Conservation (phyloP, 37 sponge, comb jelly and placozoan genomes). For the Haliclona indistincta region DNA sequence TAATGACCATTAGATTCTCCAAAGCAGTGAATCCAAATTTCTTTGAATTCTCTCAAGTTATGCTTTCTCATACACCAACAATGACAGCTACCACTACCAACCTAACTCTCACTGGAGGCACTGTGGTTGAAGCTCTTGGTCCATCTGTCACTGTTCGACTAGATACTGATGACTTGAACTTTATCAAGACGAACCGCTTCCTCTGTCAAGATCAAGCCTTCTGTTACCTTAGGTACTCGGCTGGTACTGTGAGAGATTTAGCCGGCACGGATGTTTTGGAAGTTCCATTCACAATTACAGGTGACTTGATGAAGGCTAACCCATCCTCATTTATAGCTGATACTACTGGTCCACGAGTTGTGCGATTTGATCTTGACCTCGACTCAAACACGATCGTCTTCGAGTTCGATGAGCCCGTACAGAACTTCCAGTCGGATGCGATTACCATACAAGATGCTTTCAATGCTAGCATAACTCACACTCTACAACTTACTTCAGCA, state of each 20-base stretch:
- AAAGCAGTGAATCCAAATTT: constrained; percentile 43
- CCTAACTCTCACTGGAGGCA: constrained; percentile 53
- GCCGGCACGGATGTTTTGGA: constrained; percentile 42
- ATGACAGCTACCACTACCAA: neutral
- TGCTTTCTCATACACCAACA: constrained; percentile 14
- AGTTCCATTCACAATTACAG: neutral
- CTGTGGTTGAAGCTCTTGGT: constrained; percentile 28
- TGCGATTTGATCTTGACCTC: constrained; percentile 37
- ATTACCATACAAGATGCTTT: constrained; percentile 61
- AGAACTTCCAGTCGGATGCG: constrained; percentile 45
- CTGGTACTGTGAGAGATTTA: constrained; percentile 51
- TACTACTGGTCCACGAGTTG: constrained; percentile 24
- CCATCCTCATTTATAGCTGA: constrained; percentile 14
- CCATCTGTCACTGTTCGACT: constrained; percentile 47
- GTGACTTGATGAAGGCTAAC: neutral
- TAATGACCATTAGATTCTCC: constrained; percentile 58
- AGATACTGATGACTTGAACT: constrained; percentile 58
- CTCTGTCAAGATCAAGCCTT: constrained; percentile 32
- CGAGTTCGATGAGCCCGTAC: constrained; percentile 82
- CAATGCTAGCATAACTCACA: constrained; percentile 45
- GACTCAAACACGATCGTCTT: constrained; percentile 53
- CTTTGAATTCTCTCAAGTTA: neutral
- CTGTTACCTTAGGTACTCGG: constrained; percentile 53
- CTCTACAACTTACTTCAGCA: constrained; percentile 35
- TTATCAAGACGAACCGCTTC: constrained; percentile 45